Conservation (phyloP, 2,113 vertebrate genomes). For the Siphamia tubifer region DNA sequence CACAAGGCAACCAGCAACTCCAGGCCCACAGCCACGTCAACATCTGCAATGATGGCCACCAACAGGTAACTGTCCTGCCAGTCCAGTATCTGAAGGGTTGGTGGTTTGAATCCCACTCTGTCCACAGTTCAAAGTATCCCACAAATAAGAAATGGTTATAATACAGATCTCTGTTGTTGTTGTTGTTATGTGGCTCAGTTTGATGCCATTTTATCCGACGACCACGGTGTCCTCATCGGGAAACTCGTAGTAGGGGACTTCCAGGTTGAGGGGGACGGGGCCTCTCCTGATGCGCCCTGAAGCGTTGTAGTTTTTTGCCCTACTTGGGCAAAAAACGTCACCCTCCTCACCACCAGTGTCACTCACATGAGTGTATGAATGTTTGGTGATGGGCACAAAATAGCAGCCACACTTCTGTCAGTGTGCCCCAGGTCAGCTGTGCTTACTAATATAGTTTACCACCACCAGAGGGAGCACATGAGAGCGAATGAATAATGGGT, state of each 20-base stretch:
- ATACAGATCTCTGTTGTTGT: background rate
- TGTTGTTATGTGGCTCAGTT: conserved; percentile 54
- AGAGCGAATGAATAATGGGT: no score
- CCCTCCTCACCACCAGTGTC: no score
- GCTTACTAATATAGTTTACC: no score
- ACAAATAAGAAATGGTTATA: background rate
- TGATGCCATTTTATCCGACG: conserved; percentile 81
- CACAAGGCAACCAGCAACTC: background rate
- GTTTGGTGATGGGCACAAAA: no score
- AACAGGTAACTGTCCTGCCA: background rate
- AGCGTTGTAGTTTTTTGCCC: conserved; percentile 94
- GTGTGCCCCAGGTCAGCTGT: no score
- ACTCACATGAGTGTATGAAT: no score
- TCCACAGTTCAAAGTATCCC: no score
- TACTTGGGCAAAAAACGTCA: no score
- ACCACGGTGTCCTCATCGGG: conserved; percentile 80
- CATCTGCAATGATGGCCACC: conserved; percentile 1
- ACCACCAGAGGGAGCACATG: no score
- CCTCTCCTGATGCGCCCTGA: conserved; percentile 93
- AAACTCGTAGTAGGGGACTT: conserved; percentile 91
- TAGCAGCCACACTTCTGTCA: no score
- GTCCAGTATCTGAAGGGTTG: no score
- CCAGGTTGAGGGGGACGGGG: conserved; percentile 92
- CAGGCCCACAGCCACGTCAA: conserved; percentile 48
- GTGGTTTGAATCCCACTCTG: no score